A percentile compares a stretch with the other conserved stretches of the same genome.
Evolutionary conservation across 1,140 invertebrate genomes (phyloP).

Genomic region (Drosophila ironensis): DNA sequence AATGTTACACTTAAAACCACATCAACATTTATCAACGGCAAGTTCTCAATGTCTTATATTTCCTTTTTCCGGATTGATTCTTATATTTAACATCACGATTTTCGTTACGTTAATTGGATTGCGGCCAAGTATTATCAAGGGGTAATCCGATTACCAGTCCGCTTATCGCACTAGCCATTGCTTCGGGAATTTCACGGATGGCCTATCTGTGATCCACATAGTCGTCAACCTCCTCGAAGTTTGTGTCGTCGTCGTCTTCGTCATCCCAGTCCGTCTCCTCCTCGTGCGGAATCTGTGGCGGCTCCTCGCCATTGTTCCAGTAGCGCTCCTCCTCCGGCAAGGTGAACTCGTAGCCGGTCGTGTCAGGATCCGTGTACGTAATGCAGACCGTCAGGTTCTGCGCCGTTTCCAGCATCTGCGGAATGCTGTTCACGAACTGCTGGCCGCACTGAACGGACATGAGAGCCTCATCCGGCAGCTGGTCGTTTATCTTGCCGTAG

Average conservation of each 20-base stretch:
- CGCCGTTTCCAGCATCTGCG: constrained; percentile 60
- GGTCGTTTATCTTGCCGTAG: constrained; percentile 48
- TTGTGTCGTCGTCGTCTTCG: constrained; percentile 15
- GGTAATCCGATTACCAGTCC: constrained; percentile 2
- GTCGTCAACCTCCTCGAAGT: constrained; percentile 23
- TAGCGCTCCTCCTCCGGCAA: constrained; percentile 66
- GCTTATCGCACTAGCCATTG: not conserved
- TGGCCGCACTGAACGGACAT: constrained; percentile 42
- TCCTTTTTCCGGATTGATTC: too few relatives aligned
- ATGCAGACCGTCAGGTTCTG: constrained; percentile 69
- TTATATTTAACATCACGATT: too few relatives aligned
- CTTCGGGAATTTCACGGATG: not conserved
- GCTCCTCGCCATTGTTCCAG: constrained; percentile 54
- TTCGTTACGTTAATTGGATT: too few relatives aligned
- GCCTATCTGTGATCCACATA: constrained; percentile 59
- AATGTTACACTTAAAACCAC: too few relatives aligned
- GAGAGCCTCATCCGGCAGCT: constrained; percentile 47
- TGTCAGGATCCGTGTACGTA: constrained; percentile 40
- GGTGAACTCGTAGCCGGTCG: constrained; percentile 56
- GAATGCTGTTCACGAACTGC: constrained; percentile 48
- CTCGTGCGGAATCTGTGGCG: constrained; percentile 51
- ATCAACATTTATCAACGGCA: too few relatives aligned
- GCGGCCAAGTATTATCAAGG: constrained; percentile 2
- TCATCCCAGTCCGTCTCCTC: constrained; percentile 36
- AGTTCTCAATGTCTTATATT: too few relatives aligned